Base-by-base conservation (phyloP, 1,140 invertebrate genomes). In the Venturia canescens region DNA sequence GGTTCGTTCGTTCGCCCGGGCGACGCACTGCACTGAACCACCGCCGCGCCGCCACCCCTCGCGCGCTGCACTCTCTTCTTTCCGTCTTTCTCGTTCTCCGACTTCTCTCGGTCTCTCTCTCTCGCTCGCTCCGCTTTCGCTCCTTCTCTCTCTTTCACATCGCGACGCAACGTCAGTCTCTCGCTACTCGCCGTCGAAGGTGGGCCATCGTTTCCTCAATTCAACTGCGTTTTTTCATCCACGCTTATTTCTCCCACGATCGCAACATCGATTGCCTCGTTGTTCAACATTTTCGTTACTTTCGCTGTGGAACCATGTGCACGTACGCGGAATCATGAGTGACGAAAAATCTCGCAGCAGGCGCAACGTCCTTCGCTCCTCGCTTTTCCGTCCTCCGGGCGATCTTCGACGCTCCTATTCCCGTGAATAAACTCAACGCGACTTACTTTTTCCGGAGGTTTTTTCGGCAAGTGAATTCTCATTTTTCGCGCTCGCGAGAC, bases 1-100 rank as follows among this genome's bases (percentile, higher is more conserved):
- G 11, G 57, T 63, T 77, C 57, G 60, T 69, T 69, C 79, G 67
- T 80, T 82, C 81, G 81, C 81, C 81, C 81, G 81, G 81, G 81
- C 81, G 78, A 83, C 78, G 78, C 78, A 82, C 75, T 71, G 78
- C 79, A 80, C 78, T 80, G 81, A 74, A 80, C n/a, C 72, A 27
- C 23, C 60, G 23, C 23, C 60, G 60, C 75, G 60, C 78, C 74
- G 78, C 63, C 67, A 77, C 71, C 67, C 38, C 81, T 66, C 78
- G 16, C 44, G 60, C 53, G 27, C 70, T 78, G 75, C 44, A 78
- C 66, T 63, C 66, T 69, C 34, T 63, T 16, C 60, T 27, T 23
- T 63, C 60, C 27, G 3, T 63, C 60, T 63, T 23, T 63, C 60
- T 63, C 23, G 15, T 57, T 57, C 53, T 57, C 53, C 21, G 18